These are phyloP conservation scores for Elephas maximus DNA, from an alignment of 2,113 vertebrate genomes.

Conservation along the genomic window DNA sequence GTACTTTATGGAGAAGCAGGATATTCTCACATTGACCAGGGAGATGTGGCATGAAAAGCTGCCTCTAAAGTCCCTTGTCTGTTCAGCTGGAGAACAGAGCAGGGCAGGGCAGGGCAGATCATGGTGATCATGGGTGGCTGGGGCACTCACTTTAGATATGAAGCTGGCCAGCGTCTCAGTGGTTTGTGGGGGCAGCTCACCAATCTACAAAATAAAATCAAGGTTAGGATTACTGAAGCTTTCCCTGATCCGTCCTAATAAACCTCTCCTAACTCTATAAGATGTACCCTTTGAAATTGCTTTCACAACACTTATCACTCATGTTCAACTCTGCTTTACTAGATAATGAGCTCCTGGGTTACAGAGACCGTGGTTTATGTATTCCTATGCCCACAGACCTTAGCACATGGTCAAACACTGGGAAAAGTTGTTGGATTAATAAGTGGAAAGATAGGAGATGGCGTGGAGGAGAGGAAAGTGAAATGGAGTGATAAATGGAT, in stretches of 20 bases:
- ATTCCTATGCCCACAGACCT: neutral
- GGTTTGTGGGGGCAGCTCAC: constrained; percentile 60
- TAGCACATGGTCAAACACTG: neutral
- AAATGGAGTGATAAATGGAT: neutral
- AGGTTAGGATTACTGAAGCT: neutral
- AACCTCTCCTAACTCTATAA: neutral
- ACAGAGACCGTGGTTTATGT: neutral
- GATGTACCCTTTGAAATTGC: neutral
- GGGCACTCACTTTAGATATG: constrained; percentile 77
- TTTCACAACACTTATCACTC: neutral
- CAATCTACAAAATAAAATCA: constrained; percentile 69
- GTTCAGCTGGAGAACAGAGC: neutral
- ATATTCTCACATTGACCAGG: neutral
- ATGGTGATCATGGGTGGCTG: fast-evolving
- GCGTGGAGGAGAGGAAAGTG: neutral
- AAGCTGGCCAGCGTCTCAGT: constrained; percentile 55
- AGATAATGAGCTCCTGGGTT: neutral
- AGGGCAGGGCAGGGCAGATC: neutral
- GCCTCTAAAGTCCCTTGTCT: neutral
- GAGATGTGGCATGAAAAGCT: neutral
- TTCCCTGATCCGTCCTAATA: neutral
- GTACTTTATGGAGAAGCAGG: neutral
- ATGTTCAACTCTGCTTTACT: no score
- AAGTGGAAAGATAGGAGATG: neutral
- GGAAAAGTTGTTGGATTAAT: neutral